Evolutionary conservation across 2,888 invertebrate species (phyloP), one percentile per base, ranked within the genome.

Genomic region (Volucella inanis): DNA sequence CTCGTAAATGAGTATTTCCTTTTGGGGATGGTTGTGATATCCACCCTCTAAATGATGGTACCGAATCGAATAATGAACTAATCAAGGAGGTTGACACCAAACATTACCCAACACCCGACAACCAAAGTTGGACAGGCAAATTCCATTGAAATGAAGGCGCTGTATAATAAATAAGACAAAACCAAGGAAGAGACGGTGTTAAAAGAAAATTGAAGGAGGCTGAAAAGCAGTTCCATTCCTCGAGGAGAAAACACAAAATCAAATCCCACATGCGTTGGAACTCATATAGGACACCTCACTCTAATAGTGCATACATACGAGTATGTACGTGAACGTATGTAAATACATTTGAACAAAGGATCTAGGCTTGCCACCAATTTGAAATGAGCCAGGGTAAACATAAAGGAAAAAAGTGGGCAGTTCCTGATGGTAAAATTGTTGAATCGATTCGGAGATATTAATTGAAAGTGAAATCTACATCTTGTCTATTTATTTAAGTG

Each of bases 51-150:
- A 74, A 61, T 31, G 57, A 31, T 68, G 39, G 52, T 41, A 41
- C 11, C 57, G 64, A 71, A 84, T 75, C 84, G 43, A 79, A 84
- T 84, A 71, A 61, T 57, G 55, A 71, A 70, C 84, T 80, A 84
- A 84, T 84, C 84, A 80, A 61, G 15, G 52, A 50, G 80, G 80
- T 54, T 43, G 75, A 67, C 84, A 31, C 31, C 31, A 6, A 31
- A 31, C 31, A 31, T 6, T 31, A 31, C 31, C 31, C 31, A 31
- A 31, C 6, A 31, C 6, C 31, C 31, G 6, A 31, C 31, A 31
- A 1, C 68, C 62, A 57, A 77, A 82, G n/a, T n/a, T n/a, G 54
- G 47, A 65, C 74, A 57, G 52, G 70, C 47, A 45, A 65, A 57
- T 50, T 65, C 59, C 64, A 59, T 52, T 57, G 64, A 79, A 79